phyloP scores from a whole-genome alignment of 2,888 invertebrate genomes.

The Chrysopilus asiliformis region DNA sequence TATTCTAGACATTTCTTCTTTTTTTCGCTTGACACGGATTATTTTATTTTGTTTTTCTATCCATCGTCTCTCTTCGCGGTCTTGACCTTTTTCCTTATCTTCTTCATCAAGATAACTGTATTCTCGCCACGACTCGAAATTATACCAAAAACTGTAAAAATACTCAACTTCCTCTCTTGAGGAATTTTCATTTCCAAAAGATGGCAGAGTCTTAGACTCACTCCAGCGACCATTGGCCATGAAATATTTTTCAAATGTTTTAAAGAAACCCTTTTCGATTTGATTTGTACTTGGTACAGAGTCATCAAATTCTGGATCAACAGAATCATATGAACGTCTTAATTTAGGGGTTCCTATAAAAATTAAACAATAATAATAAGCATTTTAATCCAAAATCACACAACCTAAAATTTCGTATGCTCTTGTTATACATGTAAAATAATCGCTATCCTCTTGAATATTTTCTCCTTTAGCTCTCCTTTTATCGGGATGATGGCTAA shows the following conservation, averaged over 20 bases:
- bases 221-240: conserved; percentile 83
- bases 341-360: conserved; percentile 55
- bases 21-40: conserved; percentile 82
- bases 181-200: conserved; percentile 60
- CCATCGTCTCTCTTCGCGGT: conserved; percentile 91
- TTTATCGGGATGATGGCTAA: conserved; percentile 97
- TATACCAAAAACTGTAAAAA: conserved; percentile 97
- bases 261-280: conserved; percentile 68
- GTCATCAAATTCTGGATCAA: conserved; percentile 91
- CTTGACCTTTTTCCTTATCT: conserved; percentile 95
- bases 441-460: conserved; percentile 81
- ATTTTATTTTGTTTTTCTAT: conserved; percentile 97
- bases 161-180: conserved; percentile 73
- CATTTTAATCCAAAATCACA: not conserved
- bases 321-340: conserved; percentile 87
- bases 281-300: conserved; percentile 61
- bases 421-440: conserved; percentile 97
- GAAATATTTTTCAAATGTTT: conserved; percentile 52
- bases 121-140: conserved; percentile 98
- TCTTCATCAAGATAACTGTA: conserved; percentile 98
- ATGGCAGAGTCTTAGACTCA: conserved; percentile 70
- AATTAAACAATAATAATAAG: conserved; percentile 24
- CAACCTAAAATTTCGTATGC: conserved; percentile 85
- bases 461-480: conserved; percentile 82
- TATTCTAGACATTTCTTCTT: conserved; percentile 91